Base-by-base conservation (phyloP, 2,113 vertebrate species). In the Mungos mungo region DNA sequence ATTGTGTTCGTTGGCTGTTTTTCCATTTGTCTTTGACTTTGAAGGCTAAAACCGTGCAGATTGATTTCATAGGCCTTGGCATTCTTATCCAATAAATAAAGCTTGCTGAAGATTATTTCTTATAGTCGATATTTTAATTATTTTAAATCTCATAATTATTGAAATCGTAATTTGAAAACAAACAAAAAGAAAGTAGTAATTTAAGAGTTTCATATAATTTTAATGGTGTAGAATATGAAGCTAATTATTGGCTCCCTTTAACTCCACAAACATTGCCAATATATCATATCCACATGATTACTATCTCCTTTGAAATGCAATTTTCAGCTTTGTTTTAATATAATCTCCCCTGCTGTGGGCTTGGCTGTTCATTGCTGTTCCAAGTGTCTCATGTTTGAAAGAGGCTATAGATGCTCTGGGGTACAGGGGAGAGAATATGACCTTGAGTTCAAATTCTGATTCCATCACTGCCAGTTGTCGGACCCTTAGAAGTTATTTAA, bases 81-180 rank as follows among this genome's bases (percentile, higher is more conserved):
- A 81, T 19, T 18, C 23, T 10, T 35, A 38, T 54, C 8, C 27
- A 27, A 52, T 84, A 80, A 92, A 83, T 90, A 57, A 88, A 83
- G 18, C 47, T 90, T 76, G 87, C 16, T 92, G 85, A 95, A 83
- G 92, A 57, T 93, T 57, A 88, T 88, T 95, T 84, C 31, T 93
- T 47, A 63, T 35, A 65, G 66, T 93, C 41, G 63, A 54, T 90
- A 76, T 69, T 95, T 91, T 97, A 91, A 77, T 91, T 89, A 95
- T 86, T 96, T 88, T 35, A 93, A 93, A 85, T 88, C 15, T 16
- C 12, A 27, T n/a, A 45, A 31, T 95, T 66, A 65, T 33, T 85
- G 47, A 91, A 85, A 88, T 68, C 50, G 60, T 76, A 66, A 33
- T 76, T 93, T 93, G 47, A 84, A 92, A 92, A 82, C 47, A 47